phyloP scores from a whole-genome alignment of 2,113 vertebrate genomes.

The Passerina amoena region DNA sequence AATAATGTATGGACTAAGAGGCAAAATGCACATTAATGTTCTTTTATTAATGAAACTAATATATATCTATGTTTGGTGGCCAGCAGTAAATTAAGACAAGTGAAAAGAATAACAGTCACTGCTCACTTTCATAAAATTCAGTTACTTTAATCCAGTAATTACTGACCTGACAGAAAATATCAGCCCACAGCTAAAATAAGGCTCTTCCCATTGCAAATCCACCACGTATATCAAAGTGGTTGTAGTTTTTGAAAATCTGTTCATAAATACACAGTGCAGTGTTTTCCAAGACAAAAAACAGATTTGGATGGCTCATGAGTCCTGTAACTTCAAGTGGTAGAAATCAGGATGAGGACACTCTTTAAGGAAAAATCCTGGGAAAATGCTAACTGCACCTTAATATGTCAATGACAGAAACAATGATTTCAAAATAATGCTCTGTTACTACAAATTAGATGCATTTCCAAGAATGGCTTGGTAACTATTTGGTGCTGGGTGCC shows the following conservation, averaged over 20 bases:
- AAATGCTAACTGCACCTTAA: background rate
- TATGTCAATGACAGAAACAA: background rate
- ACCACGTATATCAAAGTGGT: background rate
- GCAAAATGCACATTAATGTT: conserved; percentile 71
- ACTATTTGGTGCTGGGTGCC: background rate
- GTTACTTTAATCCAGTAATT: conserved; percentile 66
- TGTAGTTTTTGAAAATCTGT: background rate
- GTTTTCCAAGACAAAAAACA: conserved; percentile 11
- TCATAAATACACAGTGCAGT: background rate
- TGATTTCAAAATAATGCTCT: background rate
- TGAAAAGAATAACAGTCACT: conserved; percentile 44
- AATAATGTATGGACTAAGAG: conserved; percentile 75
- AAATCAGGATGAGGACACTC: background rate
- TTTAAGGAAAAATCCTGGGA: background rate
- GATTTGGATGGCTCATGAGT: background rate
- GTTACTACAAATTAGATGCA: background rate
- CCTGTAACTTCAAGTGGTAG: background rate
- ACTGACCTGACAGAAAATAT: conserved; percentile 52
- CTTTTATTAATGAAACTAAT: conserved; percentile 78
- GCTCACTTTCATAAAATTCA: conserved; percentile 57
- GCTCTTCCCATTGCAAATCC: conserved; percentile 15
- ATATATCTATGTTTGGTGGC: conserved; percentile 61
- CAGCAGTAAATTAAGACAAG: conserved; percentile 70
- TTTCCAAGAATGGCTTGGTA: conserved; percentile 5
- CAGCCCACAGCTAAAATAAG: conserved; percentile 16